Conservation (phyloP, 2,113 vertebrate genomes). For the Aspiorhynchus laticeps region DNA sequence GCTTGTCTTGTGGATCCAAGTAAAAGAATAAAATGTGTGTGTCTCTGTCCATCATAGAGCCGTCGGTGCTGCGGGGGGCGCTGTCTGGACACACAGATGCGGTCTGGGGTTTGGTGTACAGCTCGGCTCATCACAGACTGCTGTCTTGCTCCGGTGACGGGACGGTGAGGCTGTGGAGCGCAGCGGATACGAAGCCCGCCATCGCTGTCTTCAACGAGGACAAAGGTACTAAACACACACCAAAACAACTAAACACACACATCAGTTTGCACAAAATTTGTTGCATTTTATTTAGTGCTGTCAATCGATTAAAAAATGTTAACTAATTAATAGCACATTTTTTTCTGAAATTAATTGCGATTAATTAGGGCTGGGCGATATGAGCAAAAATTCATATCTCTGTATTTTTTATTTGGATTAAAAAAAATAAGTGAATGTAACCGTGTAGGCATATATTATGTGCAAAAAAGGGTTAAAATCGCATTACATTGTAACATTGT, state of each 20-base stretch:
- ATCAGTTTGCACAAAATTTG: background rate
- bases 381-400: no score
- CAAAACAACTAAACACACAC: background rate
- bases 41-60: conserved; percentile 73
- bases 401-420: no score
- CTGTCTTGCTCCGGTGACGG: conserved; percentile 97
- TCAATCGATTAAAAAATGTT: no score
- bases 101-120: conserved; percentile 94
- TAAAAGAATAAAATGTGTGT: background rate
- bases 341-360: no score
- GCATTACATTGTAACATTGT: no score
- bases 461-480: no score
- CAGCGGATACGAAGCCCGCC: conserved; percentile 84
- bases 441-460: no score
- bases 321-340: no score
- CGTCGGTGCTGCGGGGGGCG: conserved; percentile 87
- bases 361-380: no score
- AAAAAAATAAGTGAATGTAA: no score
- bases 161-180: conserved; percentile 91
- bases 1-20: no score
- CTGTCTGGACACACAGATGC: conserved; percentile 91
- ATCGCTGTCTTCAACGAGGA: conserved; percentile 90
- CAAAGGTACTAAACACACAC: conserved; percentile 76
- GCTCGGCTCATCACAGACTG: conserved; percentile 87
- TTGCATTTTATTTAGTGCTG: no score